A percentile compares a stretch with the other conserved stretches of the same genome.
Evolutionary conservation across 2,888 invertebrate species (phyloP).

Genomic region (Pristionchus mayeri): DNA sequence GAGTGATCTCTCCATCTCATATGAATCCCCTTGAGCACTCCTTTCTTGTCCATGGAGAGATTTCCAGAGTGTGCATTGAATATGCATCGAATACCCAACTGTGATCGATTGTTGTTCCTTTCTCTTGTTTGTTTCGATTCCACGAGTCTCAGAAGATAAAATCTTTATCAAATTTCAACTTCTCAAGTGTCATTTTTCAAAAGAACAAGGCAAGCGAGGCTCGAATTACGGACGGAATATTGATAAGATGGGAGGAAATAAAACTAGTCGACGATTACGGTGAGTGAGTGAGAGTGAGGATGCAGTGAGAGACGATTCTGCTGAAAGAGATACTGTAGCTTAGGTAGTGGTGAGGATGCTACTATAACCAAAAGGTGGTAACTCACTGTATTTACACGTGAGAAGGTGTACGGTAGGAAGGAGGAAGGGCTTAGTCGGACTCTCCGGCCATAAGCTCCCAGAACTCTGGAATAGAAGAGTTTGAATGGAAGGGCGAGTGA

Average conservation of each 20-base stretch:
- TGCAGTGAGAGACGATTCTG: constrained; percentile 1
- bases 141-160: not conserved
- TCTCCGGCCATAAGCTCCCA: constrained; percentile 76
- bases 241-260: not conserved
- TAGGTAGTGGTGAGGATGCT: not conserved
- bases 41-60: not conserved
- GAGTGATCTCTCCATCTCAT: not conserved
- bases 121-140: not conserved
- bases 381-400: constrained; percentile 48
- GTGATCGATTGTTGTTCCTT: not conserved
- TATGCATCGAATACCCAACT: not conserved
- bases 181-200: constrained; percentile 19
- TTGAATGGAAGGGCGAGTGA: not conserved
- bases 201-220: not conserved
- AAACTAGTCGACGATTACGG: constrained; percentile 13
- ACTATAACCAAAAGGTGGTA: not conserved
- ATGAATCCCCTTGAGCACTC: too few relatives aligned
- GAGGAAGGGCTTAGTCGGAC: constrained; percentile 62
- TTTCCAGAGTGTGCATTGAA: not conserved
- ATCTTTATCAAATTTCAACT: constrained; percentile 10
- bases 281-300: not conserved
- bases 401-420: not conserved
- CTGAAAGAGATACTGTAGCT: not conserved
- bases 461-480: constrained; percentile 67
- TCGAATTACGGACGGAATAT: not conserved